Evolutionary conservation across 2,888 invertebrate genomes (phyloP).

Genomic region (Cosmia trapezina): DNA sequence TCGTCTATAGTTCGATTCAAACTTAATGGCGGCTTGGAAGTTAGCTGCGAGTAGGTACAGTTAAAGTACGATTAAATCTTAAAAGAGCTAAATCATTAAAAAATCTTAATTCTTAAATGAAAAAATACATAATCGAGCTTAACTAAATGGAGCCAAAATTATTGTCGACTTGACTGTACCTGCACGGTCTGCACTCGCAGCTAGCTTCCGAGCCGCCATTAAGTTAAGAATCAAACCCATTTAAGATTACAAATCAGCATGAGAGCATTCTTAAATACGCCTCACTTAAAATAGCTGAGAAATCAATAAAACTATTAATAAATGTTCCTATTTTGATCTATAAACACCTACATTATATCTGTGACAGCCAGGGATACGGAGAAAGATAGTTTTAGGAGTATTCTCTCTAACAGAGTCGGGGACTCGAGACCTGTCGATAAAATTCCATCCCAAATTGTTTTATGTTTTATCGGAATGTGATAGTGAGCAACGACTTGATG

Average conservation of each 20-base stretch:
- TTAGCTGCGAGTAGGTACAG: too few species aligned
- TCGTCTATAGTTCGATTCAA: too few species aligned
- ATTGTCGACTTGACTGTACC: too few species aligned
- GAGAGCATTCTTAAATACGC: slow-evolving; percentile 1
- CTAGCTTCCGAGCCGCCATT: too few species aligned
- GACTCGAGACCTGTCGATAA: slow-evolving; percentile 61
- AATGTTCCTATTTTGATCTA: slow-evolving; percentile 29
- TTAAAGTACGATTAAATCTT: too few species aligned
- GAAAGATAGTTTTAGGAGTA: slow-evolving; percentile 54
- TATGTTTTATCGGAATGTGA: slow-evolving; percentile 75
- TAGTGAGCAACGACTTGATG: slow-evolving; percentile 70
- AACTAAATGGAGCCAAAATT: too few species aligned
- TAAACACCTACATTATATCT: slow-evolving; percentile 19
- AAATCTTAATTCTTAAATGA: too few species aligned
- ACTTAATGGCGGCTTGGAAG: too few species aligned
- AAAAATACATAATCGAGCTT: too few species aligned
- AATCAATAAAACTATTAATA: slow-evolving; percentile 45
- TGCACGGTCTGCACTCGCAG: too few species aligned
- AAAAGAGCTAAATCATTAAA: too few species aligned
- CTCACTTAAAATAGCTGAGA: slow-evolving; percentile 5
- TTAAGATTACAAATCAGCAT: neutral
- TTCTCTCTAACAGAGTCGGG: slow-evolving; percentile 47
- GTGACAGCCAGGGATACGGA: slow-evolving; percentile 33
- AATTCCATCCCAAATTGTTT: slow-evolving; percentile 76
- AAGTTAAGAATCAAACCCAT: too few species aligned